Conservation (phyloP, 2,797 vertebrate genomes). For the Ctenopoma kingsleyae region DNA sequence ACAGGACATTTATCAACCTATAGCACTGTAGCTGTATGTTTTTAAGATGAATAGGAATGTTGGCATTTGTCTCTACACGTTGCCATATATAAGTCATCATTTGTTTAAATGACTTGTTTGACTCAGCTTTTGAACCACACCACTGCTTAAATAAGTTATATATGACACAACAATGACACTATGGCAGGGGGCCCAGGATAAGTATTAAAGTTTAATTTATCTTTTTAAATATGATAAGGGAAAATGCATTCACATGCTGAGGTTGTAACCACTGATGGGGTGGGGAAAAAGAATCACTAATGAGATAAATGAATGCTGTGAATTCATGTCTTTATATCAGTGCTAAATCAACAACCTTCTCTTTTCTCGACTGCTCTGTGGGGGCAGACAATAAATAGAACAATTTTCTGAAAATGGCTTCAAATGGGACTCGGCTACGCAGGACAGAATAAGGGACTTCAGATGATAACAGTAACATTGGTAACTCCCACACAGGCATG, state of each 20-base stretch:
- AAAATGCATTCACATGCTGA: no score
- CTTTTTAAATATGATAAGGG: no score
- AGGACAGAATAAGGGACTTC: conserved; percentile 34
- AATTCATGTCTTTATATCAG: conserved; percentile 14
- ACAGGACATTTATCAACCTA: no score
- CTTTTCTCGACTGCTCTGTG: conserved; percentile 23
- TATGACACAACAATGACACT: no score
- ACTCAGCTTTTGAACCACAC: not conserved
- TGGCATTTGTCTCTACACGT: no score
- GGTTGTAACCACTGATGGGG: no score
- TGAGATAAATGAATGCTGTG: conserved; percentile 18
- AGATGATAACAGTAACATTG: conserved; percentile 17
- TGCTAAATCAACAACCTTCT: conserved; percentile 24
- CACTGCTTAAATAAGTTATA: not conserved
- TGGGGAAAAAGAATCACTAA: not conserved
- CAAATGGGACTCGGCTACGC: conserved; percentile 29
- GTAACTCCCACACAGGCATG: conserved; percentile 10
- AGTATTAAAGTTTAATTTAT: no score
- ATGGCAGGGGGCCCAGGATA: no score
- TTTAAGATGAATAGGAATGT: no score
- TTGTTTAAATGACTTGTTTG: not conserved
- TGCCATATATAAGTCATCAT: no score
- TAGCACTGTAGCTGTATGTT: no score
- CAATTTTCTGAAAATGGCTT: conserved; percentile 49
- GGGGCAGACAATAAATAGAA: conserved; percentile 24